Evolutionary conservation across 2,888 invertebrate species (phyloP).

Genomic region (Nemotelus pantherinus): DNA sequence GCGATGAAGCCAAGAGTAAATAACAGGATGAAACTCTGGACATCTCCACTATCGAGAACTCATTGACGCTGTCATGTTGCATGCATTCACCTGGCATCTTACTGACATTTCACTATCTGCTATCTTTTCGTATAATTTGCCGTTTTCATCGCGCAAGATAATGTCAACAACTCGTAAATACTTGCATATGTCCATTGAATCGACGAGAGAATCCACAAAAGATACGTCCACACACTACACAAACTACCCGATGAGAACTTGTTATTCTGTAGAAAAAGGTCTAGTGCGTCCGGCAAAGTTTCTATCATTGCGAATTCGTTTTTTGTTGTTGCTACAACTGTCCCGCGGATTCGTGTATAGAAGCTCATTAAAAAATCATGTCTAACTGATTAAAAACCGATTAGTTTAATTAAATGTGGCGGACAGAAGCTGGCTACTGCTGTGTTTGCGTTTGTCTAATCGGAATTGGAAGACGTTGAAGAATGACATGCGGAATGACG

Average conservation of each 20-base stretch:
- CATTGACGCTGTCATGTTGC: background rate
- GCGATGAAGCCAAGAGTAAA: background rate
- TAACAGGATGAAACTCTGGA: background rate
- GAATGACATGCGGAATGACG: background rate
- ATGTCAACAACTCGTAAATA: too few species aligned
- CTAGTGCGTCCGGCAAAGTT: too few species aligned
- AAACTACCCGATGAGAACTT: too few species aligned
- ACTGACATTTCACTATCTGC: background rate
- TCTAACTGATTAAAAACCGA: conserved; percentile 51
- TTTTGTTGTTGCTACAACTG: too few species aligned
- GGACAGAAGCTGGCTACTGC: conserved; percentile 2
- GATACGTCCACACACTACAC: too few species aligned
- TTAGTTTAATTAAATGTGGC: conserved; percentile 51
- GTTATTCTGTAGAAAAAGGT: too few species aligned
- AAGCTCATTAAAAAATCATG: conserved; percentile 50
- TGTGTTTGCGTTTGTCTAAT: background rate
- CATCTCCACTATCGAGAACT: too few species aligned
- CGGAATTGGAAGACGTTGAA: background rate
- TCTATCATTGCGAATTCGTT: too few species aligned
- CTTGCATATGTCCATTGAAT: too few species aligned
- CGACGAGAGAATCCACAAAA: too few species aligned
- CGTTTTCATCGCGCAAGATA: background rate
- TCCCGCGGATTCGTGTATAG: background rate
- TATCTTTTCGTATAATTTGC: conserved; percentile 23
- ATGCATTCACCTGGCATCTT: conserved; percentile 23